Percentiles rank a stretch among this genome's conserved stretches.
Evolutionary conservation across 2,888 invertebrate species (phyloP).

Genomic region (Microctonus hyperodae): DNA sequence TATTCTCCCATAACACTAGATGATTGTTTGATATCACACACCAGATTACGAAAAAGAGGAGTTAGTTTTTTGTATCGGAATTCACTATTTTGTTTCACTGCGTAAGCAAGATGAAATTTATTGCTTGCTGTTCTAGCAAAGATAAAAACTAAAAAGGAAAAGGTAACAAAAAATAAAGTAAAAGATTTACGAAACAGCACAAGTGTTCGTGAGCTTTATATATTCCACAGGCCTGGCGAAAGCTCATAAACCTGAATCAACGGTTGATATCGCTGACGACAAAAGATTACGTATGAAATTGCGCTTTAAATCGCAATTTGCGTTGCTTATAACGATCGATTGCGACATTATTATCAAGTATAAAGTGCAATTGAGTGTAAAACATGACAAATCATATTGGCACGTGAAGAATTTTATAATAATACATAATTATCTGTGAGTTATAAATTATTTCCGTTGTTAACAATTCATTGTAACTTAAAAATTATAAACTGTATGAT

Average conservation of each 20-base stretch:
- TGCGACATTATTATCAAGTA: background rate
- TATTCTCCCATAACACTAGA: too few relatives aligned
- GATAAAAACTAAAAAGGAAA: background rate
- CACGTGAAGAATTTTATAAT: background rate
- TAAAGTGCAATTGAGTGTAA: background rate
- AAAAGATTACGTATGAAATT: background rate
- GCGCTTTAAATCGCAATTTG: background rate
- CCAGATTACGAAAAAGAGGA: too few relatives aligned
- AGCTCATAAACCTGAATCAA: slow-evolving; percentile 1
- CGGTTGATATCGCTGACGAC: background rate
- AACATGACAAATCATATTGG: background rate
- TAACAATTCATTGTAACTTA: background rate
- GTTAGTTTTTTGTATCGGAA: too few relatives aligned
- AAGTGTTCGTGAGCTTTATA: background rate
- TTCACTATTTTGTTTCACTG: background rate
- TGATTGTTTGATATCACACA: too few relatives aligned
- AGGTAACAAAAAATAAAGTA: background rate
- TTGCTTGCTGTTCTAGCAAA: background rate
- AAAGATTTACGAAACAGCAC: background rate
- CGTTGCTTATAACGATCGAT: background rate
- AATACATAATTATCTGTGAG: background rate
- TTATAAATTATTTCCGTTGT: background rate
- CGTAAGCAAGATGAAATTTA: background rate
- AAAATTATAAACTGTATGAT: background rate
- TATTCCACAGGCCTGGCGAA: background rate